A percentile compares a stretch with the other conserved stretches of the same genome.
These are phyloP conservation scores for Acronicta leporina DNA, from an alignment of 2,888 invertebrate species.

Conservation along the genomic window DNA sequence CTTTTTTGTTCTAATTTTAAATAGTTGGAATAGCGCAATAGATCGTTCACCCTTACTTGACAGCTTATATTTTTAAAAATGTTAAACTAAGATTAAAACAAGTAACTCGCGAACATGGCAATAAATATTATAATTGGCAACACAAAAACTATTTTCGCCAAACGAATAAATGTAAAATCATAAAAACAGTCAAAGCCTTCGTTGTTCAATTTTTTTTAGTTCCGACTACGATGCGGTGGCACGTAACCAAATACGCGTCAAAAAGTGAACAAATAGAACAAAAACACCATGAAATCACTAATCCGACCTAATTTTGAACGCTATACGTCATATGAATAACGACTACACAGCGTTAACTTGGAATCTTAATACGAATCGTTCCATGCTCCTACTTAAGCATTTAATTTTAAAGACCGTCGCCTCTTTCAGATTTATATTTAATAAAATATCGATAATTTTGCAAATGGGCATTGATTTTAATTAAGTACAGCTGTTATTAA, in stretches of 20 bases:
- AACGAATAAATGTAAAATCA: slow-evolving; percentile 5
- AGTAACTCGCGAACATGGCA: slow-evolving; percentile 6
- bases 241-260: slow-evolving; percentile 66
- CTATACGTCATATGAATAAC: slow-evolving; percentile 76
- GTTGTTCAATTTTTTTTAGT: slow-evolving; percentile 60
- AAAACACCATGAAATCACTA: slow-evolving; percentile 79
- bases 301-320: slow-evolving; percentile 81
- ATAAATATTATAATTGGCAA: slow-evolving; percentile 27
- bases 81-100: slow-evolving; percentile 13
- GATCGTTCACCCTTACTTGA: slow-evolving; percentile 21
- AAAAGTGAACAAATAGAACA: slow-evolving; percentile 56
- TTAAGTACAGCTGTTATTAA: not conserved
- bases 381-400: slow-evolving; percentile 55
- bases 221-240: slow-evolving; percentile 54
- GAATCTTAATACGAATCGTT: slow-evolving; percentile 67
- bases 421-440: slow-evolving; percentile 29
- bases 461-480: not conserved
- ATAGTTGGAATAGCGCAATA: slow-evolving; percentile 15
- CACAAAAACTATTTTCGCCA: slow-evolving; percentile 11
- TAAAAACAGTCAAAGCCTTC: slow-evolving; percentile 17
- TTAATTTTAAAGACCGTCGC: slow-evolving; percentile 60
- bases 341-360: slow-evolving; percentile 64
- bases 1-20: slow-evolving; percentile 30
- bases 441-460: not conserved
- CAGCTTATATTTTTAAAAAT: not conserved